A percentile compares a stretch with the other conserved stretches of the same genome.
These are phyloP conservation scores for Tuta absoluta DNA, from an alignment of 2,888 invertebrate species.

Conservation along the genomic window DNA sequence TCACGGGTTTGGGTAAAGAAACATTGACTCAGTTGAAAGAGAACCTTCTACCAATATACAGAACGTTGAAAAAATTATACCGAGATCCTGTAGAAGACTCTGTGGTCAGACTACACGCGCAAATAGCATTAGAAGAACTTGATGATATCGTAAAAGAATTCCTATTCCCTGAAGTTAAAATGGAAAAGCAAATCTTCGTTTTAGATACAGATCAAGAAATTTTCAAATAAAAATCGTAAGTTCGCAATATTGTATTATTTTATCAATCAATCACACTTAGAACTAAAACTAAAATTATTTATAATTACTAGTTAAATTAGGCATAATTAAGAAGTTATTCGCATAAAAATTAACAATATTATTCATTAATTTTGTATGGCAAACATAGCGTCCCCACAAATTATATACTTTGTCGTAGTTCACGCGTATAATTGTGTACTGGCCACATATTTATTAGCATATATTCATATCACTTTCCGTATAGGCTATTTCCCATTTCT, in stretches of 20 bases:
- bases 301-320: conserved; percentile 4
- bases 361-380: conserved; percentile 29
- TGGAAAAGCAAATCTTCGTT: conserved; percentile 81
- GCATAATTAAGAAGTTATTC: conserved; percentile 12
- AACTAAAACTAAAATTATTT: conserved; percentile 16
- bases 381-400: conserved; percentile 13
- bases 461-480: neutral
- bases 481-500: conserved; percentile 3
- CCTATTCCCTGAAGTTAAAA: conserved; percentile 79
- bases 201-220: conserved; percentile 42
- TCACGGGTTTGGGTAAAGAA: conserved; percentile 88
- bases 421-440: conserved; percentile 21
- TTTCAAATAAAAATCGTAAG: conserved; percentile 40
- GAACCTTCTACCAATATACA: conserved; percentile 85
- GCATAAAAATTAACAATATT: conserved; percentile 13
- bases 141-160: conserved; percentile 84
- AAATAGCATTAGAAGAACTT: conserved; percentile 88
- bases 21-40: conserved; percentile 84
- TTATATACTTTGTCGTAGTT: neutral
- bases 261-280: conserved; percentile 30
- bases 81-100: conserved; percentile 83
- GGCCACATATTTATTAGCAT: conserved; percentile 24
- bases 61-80: conserved; percentile 84
- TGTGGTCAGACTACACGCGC: conserved; percentile 86
- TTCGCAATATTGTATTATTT: conserved; percentile 33